Evolutionary conservation across 2,797 vertebrate species (phyloP), one percentile per base, ranked within the genome.

Genomic region (Numenius phaeopus): DNA sequence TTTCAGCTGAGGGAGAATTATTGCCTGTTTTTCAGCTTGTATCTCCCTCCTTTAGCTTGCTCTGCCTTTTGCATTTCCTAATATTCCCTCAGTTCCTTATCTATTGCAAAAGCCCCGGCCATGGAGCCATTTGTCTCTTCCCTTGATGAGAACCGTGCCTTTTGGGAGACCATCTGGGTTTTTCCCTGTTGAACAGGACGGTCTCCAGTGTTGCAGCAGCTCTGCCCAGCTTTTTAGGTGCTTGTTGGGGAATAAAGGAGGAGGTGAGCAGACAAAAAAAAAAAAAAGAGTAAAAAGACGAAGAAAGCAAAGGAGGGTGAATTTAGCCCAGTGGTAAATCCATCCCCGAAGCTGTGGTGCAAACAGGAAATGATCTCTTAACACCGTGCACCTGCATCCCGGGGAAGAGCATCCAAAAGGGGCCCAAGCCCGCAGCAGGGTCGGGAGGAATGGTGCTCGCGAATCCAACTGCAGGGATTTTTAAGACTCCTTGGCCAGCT

Each of bases 341-440:
- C 92, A 95, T 95, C 95, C 97, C 91, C 6, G 47, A 80, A 97
- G 93, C 95, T 84, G 96, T 2, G 52, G 70, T 14, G 62, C 76
- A 77, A 92, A 77, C 96, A 97, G 97, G 97, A 97, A 97, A 97
- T 93, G 92, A 95, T 97, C 94, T 87, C 96, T 97, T 97, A 96
- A 95, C 91, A 71, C 87, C 2, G 49, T 83, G 94, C 97, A 97
- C 96, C 96, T 97, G 97, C 87, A 88, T 90, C 95, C 92, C 73
- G 4, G 67, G 83, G 84, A 96, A 92, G 75, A 94, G 83, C 95
- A 97, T 97, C 96, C 97, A 97, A 96, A 97, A 97, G 95, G 79
- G 96, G 93, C 94, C 90, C 83, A 76, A 71, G 73, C 71, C 83
- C 0, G 15, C 26, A 3, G 90, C 86, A 44, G 87, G 86, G 62